phyloP scores from a whole-genome alignment of 2,113 vertebrate genomes.

The Sorex fumeus region DNA sequence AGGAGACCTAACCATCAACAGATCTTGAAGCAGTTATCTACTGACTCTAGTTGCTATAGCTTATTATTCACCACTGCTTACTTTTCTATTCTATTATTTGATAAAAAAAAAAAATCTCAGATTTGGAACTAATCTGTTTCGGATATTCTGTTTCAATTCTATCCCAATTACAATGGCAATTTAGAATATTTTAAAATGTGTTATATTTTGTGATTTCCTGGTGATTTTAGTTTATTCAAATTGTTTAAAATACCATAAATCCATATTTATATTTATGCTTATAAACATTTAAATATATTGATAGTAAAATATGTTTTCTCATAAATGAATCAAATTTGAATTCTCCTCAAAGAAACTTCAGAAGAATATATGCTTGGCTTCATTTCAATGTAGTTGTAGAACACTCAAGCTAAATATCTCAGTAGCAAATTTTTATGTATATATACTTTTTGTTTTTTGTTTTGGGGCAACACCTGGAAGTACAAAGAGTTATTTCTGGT shows the following conservation, averaged over 20 bases:
- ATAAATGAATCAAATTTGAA: neutral
- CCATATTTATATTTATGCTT: neutral
- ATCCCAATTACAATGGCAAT: neutral
- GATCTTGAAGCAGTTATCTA: neutral
- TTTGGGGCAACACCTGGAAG: no score
- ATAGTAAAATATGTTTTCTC: neutral
- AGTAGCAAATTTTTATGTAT: neutral
- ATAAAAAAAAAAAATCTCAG: neutral
- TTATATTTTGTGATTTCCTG: conserved; percentile 5
- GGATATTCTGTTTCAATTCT: neutral
- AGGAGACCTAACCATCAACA: no score
- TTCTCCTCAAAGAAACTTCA: neutral
- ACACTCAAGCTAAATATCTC: neutral
- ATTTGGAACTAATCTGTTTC: neutral
- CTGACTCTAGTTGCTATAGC: neutral
- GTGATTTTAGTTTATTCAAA: neutral
- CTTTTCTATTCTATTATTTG: no score
- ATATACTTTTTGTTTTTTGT: no score
- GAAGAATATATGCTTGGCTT: neutral
- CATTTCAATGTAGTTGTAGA: neutral
- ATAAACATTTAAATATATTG: conserved; percentile 34
- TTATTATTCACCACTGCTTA: no score
- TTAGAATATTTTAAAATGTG: conserved; percentile 31
- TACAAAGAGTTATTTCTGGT: no score
- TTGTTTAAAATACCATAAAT: neutral